Evolutionary conservation across 1,140 invertebrate genomes (phyloP), one percentile per base, ranked within the genome.

Genomic region (Procambarus clarkii): DNA sequence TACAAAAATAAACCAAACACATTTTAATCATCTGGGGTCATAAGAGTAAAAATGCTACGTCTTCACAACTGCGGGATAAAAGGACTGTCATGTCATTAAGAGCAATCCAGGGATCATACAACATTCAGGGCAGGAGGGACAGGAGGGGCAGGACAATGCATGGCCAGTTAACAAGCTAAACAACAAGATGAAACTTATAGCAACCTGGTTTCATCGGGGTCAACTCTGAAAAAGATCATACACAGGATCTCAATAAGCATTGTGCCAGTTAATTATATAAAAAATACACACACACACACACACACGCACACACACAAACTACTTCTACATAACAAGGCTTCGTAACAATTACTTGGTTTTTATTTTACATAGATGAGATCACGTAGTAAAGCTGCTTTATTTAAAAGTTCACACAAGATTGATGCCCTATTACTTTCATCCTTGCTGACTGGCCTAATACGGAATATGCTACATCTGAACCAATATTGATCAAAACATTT

Each of bases 181-280:
- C 77, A 76, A 58, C 71, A 87, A 78, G 82, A 54, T 64, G 64
- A 24, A 80, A 50, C 46, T 74, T 87, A 82, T 82, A 81, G 24
- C 80, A 86, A 91, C 90, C 90, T 91, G 90, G 90, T 92, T 88
- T 92, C 91, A 88, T 92, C 91, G 34, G 91, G 91, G 81, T 92
- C 91, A 88, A 88, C 85, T 84, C 91, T 92, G 91, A 87, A 92
- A 91, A 91, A 88, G 86, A 92, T 79, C 80, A 81, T 50, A 82
- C 46, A 83, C 80, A 71, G 60, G 48, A 83, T 80, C 80, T 87
- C 84, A 86, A 71, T 85, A 54, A 48, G n/a, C n/a, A 74, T 24
- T 74, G 24, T 34, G 69, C 15, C 34, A 7, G n/a, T 34, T 34
- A 4, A 74, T 24, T 34, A 79, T 48, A n/a, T 50, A 48, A 46